Conservation (phyloP, 2,888 invertebrate species). For the Synergus japonicus region DNA sequence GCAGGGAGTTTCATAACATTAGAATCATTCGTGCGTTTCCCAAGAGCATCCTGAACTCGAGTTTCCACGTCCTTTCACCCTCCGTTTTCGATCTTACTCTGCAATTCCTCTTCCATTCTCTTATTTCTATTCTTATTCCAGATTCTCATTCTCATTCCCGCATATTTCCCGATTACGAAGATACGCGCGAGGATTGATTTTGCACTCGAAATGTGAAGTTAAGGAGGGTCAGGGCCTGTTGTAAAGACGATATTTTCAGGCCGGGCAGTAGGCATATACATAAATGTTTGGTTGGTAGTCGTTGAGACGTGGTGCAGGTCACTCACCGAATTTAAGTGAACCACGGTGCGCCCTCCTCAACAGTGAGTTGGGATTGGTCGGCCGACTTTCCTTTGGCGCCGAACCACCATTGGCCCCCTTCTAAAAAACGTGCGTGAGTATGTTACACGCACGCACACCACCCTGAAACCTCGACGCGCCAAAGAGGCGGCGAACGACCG, state of each 20-base stretch:
- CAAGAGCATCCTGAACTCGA: constrained; percentile 26
- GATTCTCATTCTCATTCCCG: neutral
- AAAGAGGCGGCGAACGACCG: constrained; percentile 47
- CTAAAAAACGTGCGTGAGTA: constrained; percentile 37
- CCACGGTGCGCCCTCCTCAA: constrained; percentile 51
- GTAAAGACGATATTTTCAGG: constrained; percentile 72
- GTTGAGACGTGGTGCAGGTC: constrained; percentile 71
- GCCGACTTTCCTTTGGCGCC: constrained; percentile 56
- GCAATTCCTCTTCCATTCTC: neutral
- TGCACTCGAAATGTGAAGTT: constrained; percentile 60
- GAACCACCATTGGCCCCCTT: constrained; percentile 53
- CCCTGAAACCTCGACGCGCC: constrained; percentile 6
- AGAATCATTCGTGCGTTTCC: constrained; percentile 33
- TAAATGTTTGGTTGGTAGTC: constrained; percentile 71
- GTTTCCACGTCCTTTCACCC: constrained; percentile 25
- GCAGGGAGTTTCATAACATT: constrained; percentile 32
- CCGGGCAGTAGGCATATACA: constrained; percentile 67
- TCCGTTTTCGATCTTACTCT: constrained; percentile 33
- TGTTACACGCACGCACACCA: neutral
- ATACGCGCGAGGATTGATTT: constrained; percentile 57
- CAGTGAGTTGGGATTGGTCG: constrained; percentile 41
- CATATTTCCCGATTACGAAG: constrained; percentile 16
- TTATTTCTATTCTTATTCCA: neutral
- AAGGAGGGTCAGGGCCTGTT: constrained; percentile 71
- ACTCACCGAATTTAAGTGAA: constrained; percentile 74